Conservation (phyloP, 92 coral and sea anemone genomes). For the Porites cylindrica region DNA sequence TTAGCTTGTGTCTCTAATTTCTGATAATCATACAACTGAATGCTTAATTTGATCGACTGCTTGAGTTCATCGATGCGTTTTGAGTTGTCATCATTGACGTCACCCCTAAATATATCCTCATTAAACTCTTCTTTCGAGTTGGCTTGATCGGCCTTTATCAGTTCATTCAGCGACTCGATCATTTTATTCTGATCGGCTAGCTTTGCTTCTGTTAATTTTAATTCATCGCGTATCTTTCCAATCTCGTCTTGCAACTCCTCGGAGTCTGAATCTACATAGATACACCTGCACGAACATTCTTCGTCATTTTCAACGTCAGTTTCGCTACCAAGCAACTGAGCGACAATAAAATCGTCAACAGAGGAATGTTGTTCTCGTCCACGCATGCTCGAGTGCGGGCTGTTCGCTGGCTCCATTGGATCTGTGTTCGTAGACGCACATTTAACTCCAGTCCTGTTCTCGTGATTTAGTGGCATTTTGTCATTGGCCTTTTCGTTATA, state of each 20-base stretch:
- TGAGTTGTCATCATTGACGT: constrained; percentile 7
- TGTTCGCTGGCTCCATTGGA: constrained; percentile 8
- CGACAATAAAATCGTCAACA: constrained; percentile 22
- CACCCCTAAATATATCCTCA: neutral
- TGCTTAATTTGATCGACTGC: constrained; percentile 68
- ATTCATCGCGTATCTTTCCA: constrained; percentile 32
- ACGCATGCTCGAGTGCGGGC: constrained; percentile 1
- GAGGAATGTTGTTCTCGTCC: neutral
- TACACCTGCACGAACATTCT: constrained; percentile 2
- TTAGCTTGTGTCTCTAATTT: constrained; percentile 72
- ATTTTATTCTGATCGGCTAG: constrained; percentile 58
- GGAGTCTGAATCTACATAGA: constrained; percentile 25
- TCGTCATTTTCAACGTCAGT: constrained; percentile 25
- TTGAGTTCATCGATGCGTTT: constrained; percentile 51
- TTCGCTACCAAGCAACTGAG: constrained; percentile 35
- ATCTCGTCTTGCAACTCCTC: constrained; percentile 30
- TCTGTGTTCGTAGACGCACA: constrained; percentile 35
- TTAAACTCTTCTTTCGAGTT: neutral
- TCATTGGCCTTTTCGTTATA: neutral
- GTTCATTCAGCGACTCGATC: constrained; percentile 33
- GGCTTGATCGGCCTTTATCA: constrained; percentile 8
- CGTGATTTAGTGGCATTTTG: neutral
- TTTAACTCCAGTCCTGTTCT: neutral
- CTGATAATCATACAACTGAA: constrained; percentile 82
- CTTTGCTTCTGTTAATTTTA: constrained; percentile 56